Conservation (phyloP, 2,888 invertebrate genomes). For the Cyclophora punctaria region DNA sequence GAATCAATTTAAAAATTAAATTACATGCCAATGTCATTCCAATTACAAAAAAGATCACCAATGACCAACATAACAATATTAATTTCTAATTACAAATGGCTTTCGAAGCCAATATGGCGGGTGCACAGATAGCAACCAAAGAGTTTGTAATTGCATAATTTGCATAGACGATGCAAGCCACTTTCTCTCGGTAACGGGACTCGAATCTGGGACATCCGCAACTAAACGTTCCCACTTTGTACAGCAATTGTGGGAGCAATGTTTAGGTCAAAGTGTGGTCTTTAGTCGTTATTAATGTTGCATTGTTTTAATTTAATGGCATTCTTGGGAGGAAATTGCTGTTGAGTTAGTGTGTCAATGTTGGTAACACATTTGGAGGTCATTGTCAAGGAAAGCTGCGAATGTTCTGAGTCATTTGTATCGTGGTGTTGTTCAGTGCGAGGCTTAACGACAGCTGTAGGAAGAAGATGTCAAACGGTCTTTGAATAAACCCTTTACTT, state of each 20-base stretch:
- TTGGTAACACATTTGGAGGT: too few species aligned
- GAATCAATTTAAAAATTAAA: too few species aligned
- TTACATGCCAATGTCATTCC: slow-evolving; percentile 11
- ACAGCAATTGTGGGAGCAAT: slow-evolving; percentile 10
- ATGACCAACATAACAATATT: slow-evolving; percentile 2
- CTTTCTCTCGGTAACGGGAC: slow-evolving; percentile 69
- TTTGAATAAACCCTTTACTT: too few species aligned
- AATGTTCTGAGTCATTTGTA: too few species aligned
- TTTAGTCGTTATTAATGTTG: slow-evolving; percentile 4
- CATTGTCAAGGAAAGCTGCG: too few species aligned
- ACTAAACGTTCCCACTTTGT: slow-evolving; percentile 23
- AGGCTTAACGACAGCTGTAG: too few species aligned
- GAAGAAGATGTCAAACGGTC: too few species aligned
- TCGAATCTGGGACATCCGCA: slow-evolving; percentile 53
- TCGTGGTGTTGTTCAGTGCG: too few species aligned
- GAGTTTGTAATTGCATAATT: slow-evolving; percentile 63
- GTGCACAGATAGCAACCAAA: slow-evolving; percentile 7
- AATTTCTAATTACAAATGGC: slow-evolving; percentile 20
- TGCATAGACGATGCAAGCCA: slow-evolving; percentile 64
- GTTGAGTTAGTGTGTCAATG: not conserved
- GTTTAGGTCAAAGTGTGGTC: slow-evolving; percentile 16
- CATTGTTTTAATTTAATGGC: not conserved
- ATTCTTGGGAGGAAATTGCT: not conserved
- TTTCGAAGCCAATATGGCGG: slow-evolving; percentile 18
- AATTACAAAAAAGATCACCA: not conserved